phyloP scores from a whole-genome alignment of 2,888 invertebrate species.

The Idaea biselata region DNA sequence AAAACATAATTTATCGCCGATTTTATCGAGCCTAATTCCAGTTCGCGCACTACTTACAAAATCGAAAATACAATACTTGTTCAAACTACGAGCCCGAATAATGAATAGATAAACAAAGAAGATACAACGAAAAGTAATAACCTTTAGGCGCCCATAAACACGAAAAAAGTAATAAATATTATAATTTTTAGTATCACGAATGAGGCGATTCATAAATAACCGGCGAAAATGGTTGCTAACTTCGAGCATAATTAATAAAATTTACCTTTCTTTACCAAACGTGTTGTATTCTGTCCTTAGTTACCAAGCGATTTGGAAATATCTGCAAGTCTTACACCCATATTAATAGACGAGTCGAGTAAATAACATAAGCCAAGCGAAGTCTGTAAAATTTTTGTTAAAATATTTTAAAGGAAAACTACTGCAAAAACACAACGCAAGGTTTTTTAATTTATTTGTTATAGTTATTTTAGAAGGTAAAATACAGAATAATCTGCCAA shows the following conservation, averaged over 20 bases:
- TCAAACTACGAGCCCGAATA: constrained; percentile 31
- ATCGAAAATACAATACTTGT: constrained; percentile 31
- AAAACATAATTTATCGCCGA: constrained; percentile 24
- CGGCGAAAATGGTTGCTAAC: not conserved
- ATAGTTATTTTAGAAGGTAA: too few relatives aligned
- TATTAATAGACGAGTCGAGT: too few relatives aligned
- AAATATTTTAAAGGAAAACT: too few relatives aligned
- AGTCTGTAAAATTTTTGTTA: too few relatives aligned
- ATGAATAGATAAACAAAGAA: constrained; percentile 36
- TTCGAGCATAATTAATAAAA: not conserved
- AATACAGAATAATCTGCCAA: too few relatives aligned
- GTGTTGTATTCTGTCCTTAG: too few relatives aligned
- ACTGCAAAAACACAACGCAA: too few relatives aligned
- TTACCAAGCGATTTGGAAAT: too few relatives aligned
- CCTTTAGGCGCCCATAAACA: constrained; percentile 29
- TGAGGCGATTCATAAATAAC: constrained; percentile 31
- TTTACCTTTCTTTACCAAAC: not conserved
- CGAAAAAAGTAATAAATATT: constrained; percentile 37
- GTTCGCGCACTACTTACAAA: constrained; percentile 17
- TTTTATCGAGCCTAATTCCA: constrained; percentile 27
- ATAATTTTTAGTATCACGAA: constrained; percentile 32
- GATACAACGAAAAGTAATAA: constrained; percentile 24
- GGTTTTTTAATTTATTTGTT: too few relatives aligned
- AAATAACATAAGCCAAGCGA: too few relatives aligned
- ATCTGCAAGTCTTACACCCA: too few relatives aligned